These are phyloP conservation scores for Dinothrombium tinctorium DNA, from an alignment of 1,140 invertebrate genomes.

Conservation along the genomic window DNA sequence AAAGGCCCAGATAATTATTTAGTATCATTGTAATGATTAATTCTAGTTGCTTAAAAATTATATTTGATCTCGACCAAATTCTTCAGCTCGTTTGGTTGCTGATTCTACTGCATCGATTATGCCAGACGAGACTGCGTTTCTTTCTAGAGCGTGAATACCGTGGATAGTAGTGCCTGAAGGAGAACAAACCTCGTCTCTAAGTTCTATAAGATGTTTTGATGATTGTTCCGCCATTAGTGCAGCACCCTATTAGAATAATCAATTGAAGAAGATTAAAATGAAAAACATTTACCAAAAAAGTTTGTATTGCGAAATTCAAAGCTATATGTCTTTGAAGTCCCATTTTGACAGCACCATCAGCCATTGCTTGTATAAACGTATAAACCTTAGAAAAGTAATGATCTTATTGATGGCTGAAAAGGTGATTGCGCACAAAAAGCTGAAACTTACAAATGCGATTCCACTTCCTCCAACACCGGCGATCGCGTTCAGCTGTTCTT, in stretches of 20 bases:
- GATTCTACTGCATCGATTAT: neutral
- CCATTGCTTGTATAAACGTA: constrained; percentile 55
- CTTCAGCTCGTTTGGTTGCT: too few relatives aligned
- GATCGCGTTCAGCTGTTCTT: neutral
- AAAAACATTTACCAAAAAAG: constrained; percentile 33
- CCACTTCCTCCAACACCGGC: constrained; percentile 54
- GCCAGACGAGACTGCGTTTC: neutral
- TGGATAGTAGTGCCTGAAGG: constrained; percentile 76
- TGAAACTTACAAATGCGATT: constrained; percentile 62
- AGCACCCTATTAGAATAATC: constrained; percentile 32
- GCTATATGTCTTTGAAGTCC: constrained; percentile 65
- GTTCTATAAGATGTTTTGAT: constrained; percentile 50
- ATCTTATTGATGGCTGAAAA: neutral
- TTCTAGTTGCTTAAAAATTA: too few relatives aligned
- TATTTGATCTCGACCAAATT: too few relatives aligned
- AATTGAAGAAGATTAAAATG: neutral
- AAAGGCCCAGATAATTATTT: too few relatives aligned
- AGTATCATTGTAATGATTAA: too few relatives aligned
- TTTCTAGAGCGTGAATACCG: constrained; percentile 19
- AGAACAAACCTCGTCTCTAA: constrained; percentile 84
- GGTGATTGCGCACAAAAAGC: neutral
- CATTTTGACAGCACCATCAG: constrained; percentile 75
- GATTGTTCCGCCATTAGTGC: constrained; percentile 64
- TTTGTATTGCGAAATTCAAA: constrained; percentile 58
- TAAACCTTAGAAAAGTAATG: neutral